Percentiles rank a stretch among this genome's conserved stretches.
These are phyloP conservation scores for Festucalex cinctus DNA, from an alignment of 2,113 vertebrate species.

Conservation along the genomic window DNA sequence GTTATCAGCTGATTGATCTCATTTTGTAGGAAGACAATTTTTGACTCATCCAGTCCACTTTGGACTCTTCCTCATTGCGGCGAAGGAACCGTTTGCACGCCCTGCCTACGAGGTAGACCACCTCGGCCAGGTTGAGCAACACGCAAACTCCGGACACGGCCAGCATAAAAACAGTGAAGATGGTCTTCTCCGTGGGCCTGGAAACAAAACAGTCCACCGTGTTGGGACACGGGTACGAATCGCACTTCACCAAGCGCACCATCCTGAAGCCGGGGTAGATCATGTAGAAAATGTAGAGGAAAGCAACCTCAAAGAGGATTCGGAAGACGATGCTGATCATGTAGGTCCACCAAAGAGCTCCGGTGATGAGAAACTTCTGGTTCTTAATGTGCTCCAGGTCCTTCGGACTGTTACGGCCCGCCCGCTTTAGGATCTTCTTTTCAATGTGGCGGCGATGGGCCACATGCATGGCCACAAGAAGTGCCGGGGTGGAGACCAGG, in stretches of 20 bases:
- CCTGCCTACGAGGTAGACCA: slow-evolving; percentile 82
- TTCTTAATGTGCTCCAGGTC: slow-evolving; percentile 90
- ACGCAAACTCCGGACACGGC: slow-evolving; percentile 90
- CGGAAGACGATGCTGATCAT: slow-evolving; percentile 91
- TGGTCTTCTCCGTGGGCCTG: slow-evolving; percentile 93
- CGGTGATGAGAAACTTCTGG: slow-evolving; percentile 88
- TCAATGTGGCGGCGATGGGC: slow-evolving; percentile 93
- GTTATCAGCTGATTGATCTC: slow-evolving; percentile 87
- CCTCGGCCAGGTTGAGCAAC: slow-evolving; percentile 89
- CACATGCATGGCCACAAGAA: slow-evolving; percentile 96
- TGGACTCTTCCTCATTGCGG: slow-evolving; percentile 70
- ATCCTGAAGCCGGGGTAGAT: slow-evolving; percentile 95
- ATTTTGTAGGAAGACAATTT: slow-evolving; percentile 89
- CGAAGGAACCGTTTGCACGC: slow-evolving; percentile 77
- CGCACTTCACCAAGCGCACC: slow-evolving; percentile 93
- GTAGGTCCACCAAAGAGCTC: slow-evolving; percentile 96
- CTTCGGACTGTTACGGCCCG: slow-evolving; percentile 78
- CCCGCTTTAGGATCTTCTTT: slow-evolving; percentile 84
- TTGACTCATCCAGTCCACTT: slow-evolving; percentile 81
- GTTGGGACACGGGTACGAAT: slow-evolving; percentile 94
- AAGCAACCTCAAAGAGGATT: slow-evolving; percentile 85
- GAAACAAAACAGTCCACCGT: slow-evolving; percentile 98
- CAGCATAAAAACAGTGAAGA: slow-evolving; percentile 98
- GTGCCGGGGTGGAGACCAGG: slow-evolving; percentile 90
- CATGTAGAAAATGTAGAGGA: slow-evolving; percentile 95